Evolutionary conservation across 2,797 vertebrate genomes (phyloP).

Genomic region (Rhodeus uyekii): DNA sequence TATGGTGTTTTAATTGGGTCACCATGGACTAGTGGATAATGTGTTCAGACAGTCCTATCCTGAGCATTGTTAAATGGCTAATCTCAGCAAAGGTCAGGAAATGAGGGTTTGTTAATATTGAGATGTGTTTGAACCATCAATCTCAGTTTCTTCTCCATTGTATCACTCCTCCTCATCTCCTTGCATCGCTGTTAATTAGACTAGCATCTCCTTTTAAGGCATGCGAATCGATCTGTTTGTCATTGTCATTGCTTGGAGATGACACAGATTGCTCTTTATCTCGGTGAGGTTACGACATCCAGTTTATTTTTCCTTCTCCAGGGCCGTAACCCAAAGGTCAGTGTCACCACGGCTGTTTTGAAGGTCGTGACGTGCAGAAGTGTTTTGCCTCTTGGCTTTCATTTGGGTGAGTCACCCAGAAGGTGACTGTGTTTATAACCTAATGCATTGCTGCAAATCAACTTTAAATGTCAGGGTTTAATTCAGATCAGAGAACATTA

Average conservation of each 20-base stretch:
- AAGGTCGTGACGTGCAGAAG: slow-evolving; percentile 36
- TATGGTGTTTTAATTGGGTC: slow-evolving; percentile 59
- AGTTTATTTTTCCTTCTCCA: slow-evolving; percentile 40
- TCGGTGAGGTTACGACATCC: slow-evolving; percentile 16
- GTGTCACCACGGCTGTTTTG: slow-evolving; percentile 32
- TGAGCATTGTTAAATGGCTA: slow-evolving; percentile 50
- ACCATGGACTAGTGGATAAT: slow-evolving; percentile 52
- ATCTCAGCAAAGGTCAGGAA: slow-evolving; percentile 65
- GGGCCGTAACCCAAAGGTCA: slow-evolving; percentile 60
- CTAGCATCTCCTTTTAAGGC: slow-evolving; percentile 32
- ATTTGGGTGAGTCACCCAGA: slow-evolving; percentile 26
- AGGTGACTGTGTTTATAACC: slow-evolving; percentile 54
- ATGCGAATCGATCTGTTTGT: slow-evolving; percentile 36
- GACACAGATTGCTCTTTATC: slow-evolving; percentile 38
- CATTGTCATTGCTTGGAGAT: slow-evolving; percentile 42
- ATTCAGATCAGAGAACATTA: slow-evolving; percentile 55
- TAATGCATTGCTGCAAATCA: slow-evolving; percentile 56
- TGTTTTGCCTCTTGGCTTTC: slow-evolving; percentile 12
- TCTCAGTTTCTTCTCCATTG: slow-evolving; percentile 5
- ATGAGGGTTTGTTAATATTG: slow-evolving; percentile 34
- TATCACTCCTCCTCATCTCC: slow-evolving; percentile 24
- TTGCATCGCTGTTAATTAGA: slow-evolving; percentile 41
- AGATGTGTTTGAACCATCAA: slow-evolving; percentile 10
- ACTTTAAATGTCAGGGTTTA: slow-evolving; percentile 60
- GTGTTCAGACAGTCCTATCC: slow-evolving; percentile 58